Evolutionary conservation across 2,113 vertebrate genomes (phyloP), one percentile per base, ranked within the genome.

Genomic region (Solea solea): DNA sequence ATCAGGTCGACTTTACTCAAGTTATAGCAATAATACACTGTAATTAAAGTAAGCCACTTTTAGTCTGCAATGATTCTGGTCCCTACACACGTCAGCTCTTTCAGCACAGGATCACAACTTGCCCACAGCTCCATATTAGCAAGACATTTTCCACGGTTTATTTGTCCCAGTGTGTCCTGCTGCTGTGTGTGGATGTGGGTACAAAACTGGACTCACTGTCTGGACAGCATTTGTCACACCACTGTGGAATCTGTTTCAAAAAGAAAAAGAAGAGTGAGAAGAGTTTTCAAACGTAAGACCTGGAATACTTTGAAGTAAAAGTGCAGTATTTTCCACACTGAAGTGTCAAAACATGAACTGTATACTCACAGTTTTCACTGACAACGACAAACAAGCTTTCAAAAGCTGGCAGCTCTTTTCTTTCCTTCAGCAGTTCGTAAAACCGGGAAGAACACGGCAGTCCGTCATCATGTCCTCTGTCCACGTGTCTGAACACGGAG

Each of bases 381-480:
- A 97, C 84, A 41, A 94, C 82, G 69, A 96, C 91, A 41, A 96
- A 87, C 69, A 94, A 95, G 91, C 90, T 74, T 89, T 93, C 95
- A 95, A 98, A 53, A 96, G 1, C 90, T 0, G 95, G 93, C 10
- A 98, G 94, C 10, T 89, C 88, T 50, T 94, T 94, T 74, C 95
- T 94, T 84, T 97, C 95, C 60, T 94, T 94, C 55, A 95, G 64
- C n/a, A 97, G 86, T 64, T 91, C 95, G 5, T 97, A 97, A 55
- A 95, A 98, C 44, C 95, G 94, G 0, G 96, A 98, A 0, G 97
- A 98, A 72, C 95, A 95, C 6, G n/a, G n/a, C n/a, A n/a, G n/a
- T n/a, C 92, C 93, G 56, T 89, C 86, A 39, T 90, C 85, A 14
- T 76, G 84, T 16, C 81, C 90, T 53, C 81, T 82, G 67, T 85